Conservation (phyloP, 2,113 vertebrate genomes). For the Heteronetta atricapilla region DNA sequence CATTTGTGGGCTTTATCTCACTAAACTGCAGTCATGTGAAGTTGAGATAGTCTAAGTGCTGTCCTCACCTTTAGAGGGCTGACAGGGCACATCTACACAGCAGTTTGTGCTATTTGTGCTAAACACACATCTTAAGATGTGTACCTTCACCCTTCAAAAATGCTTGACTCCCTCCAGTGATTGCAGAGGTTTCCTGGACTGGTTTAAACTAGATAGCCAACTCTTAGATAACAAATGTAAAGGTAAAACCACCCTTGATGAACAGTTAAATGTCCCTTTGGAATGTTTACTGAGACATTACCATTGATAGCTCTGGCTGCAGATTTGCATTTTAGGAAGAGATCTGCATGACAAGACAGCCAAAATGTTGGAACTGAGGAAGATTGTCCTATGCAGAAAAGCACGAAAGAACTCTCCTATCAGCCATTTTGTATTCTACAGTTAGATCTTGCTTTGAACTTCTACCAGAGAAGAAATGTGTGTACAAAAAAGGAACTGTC, state of each 20-base stretch:
- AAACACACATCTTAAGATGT: not conserved
- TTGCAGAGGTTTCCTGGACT: not conserved
- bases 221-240: not conserved
- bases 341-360: not conserved
- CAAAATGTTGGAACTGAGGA: not conserved
- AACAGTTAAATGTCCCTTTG: not conserved
- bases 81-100: not conserved
- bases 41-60: not conserved
- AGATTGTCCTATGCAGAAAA: not conserved
- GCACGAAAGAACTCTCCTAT: not conserved
- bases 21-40: not conserved
- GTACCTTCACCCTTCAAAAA: not conserved
- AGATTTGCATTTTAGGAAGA: not conserved
- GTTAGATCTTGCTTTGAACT: not conserved
- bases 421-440: not conserved
- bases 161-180: not conserved
- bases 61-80: not conserved
- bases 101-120: not conserved
- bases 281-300: not conserved
- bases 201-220: not conserved
- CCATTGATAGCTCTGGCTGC: not conserved
- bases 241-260: not conserved
- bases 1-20: not conserved
- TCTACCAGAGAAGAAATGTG: not conserved
- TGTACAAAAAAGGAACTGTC: not conserved